These are phyloP conservation scores for Nycticryphes semicollaris DNA, from an alignment of 2,113 vertebrate species.

Conservation along the genomic window DNA sequence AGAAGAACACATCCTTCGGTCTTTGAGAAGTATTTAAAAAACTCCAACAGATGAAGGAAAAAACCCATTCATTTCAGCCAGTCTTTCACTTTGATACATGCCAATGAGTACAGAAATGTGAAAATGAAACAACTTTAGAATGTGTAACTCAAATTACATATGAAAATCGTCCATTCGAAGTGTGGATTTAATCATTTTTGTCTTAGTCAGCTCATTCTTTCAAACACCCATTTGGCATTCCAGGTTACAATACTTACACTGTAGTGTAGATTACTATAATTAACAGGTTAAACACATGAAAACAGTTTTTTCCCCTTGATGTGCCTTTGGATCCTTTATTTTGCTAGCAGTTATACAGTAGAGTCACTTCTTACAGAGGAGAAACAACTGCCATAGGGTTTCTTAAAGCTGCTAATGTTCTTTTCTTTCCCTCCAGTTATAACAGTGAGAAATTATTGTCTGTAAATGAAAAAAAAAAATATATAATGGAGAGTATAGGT, in stretches of 20 bases:
- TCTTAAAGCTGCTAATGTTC: slow-evolving; percentile 49
- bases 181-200: slow-evolving; percentile 65
- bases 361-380: slow-evolving; percentile 47
- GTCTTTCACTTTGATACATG: slow-evolving; percentile 17
- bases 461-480: slow-evolving; percentile 58
- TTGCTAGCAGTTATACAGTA: slow-evolving; percentile 19
- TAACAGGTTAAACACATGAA: slow-evolving; percentile 67
- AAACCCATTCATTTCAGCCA: slow-evolving; percentile 41
- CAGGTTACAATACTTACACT: slow-evolving; percentile 59
- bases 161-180: slow-evolving; percentile 25
- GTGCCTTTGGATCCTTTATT: slow-evolving; percentile 51
- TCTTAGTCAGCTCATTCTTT: slow-evolving; percentile 61
- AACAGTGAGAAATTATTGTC: slow-evolving; percentile 62
- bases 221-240: slow-evolving; percentile 54
- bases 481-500: slow-evolving; percentile 28
- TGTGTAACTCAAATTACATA: slow-evolving; percentile 51
- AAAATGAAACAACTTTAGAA: slow-evolving; percentile 65
- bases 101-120: slow-evolving; percentile 28
- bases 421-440: slow-evolving; percentile 57
- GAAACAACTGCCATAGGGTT: slow-evolving; percentile 24
- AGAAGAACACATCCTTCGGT: background rate
- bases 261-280: slow-evolving; percentile 60
- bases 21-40: slow-evolving; percentile 22
- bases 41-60: slow-evolving; percentile 10
- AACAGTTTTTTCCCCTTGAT: slow-evolving; percentile 61